A percentile compares a stretch with the other conserved stretches of the same genome.
phyloP scores from a whole-genome alignment of 2,113 vertebrate species.

The Ramphastos sulfuratus region DNA sequence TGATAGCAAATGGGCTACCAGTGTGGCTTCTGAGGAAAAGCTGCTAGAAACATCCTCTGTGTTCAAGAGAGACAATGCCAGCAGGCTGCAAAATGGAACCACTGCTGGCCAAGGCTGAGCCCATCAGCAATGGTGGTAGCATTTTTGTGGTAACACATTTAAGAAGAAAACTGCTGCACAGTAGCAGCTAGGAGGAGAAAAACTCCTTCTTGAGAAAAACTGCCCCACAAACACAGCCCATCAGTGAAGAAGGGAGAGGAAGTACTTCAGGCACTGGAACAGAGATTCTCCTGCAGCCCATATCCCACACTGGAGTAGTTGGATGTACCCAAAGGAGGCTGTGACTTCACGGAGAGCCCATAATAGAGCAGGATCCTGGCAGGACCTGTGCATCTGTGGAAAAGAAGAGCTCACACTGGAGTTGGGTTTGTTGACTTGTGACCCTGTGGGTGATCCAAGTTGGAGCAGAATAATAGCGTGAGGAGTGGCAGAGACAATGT shows the following conservation, averaged over 20 bases:
- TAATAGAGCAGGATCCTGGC: neutral
- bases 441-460: rapidly evolving
- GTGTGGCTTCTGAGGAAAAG: neutral
- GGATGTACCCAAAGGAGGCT: neutral
- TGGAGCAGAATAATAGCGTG: neutral
- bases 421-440: neutral
- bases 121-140: rapidly evolving
- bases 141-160: neutral
- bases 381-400: neutral
- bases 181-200: neutral
- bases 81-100: rapidly evolving
- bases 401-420: neutral
- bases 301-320: rapidly evolving
- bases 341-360: rapidly evolving
- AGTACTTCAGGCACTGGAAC: rapidly evolving
- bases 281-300: rapidly evolving
- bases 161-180: neutral
- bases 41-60: neutral
- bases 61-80: neutral
- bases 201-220: neutral
- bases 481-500: neutral
- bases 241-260: neutral
- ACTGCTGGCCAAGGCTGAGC: rapidly evolving
- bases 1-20: neutral
- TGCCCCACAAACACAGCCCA: neutral